phyloP scores from a whole-genome alignment of 2,113 vertebrate species.

The Thamnophis sirtalis region DNA sequence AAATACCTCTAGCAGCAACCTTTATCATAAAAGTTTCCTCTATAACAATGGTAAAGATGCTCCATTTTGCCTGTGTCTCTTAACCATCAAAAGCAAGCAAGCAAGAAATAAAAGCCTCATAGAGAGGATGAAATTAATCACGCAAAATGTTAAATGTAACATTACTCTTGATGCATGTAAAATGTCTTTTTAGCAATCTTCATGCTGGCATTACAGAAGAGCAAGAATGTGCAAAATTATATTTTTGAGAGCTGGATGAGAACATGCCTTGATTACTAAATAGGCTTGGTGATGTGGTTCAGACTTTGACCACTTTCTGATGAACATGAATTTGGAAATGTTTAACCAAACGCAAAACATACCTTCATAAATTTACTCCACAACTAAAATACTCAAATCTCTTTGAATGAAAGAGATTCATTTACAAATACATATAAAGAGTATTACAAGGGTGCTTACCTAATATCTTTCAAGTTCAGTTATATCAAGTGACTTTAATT shows the following conservation, averaged over 20 bases:
- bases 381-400: background rate
- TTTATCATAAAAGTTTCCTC: background rate
- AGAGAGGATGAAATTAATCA: background rate
- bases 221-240: background rate
- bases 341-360: background rate
- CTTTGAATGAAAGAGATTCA: background rate
- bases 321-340: background rate
- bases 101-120: background rate
- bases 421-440: background rate
- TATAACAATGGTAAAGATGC: background rate
- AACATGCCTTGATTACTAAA: background rate
- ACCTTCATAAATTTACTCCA: background rate
- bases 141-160: background rate
- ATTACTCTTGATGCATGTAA: background rate
- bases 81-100: background rate
- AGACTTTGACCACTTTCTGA: background rate
- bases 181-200: background rate
- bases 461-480: background rate
- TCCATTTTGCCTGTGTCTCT: background rate
- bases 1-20: background rate
- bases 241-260: background rate
- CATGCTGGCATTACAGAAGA: background rate
- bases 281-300: background rate
- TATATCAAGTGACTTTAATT: background rate
- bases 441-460: background rate